Percentiles rank a stretch among this genome's conserved stretches.
Evolutionary conservation across 2,797 vertebrate species (phyloP).

Genomic region (Odontamblyopus lacepedii): DNA sequence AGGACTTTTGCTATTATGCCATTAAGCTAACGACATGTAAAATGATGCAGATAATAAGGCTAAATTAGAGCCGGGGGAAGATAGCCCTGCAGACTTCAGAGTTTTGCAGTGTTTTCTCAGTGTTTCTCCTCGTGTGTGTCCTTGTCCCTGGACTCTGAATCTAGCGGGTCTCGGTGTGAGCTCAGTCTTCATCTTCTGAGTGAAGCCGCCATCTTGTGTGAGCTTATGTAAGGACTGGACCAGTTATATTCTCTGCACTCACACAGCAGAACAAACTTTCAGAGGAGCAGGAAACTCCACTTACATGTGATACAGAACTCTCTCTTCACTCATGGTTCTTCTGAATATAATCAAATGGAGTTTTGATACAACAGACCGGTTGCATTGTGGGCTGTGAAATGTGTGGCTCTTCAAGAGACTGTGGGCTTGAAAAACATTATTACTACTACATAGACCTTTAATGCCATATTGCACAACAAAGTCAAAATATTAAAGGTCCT

Average conservation of each 20-base stretch:
- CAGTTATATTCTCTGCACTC: constrained; percentile 8
- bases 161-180: not conserved
- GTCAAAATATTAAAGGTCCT: no score
- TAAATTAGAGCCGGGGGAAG: no score
- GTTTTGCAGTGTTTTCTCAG: not conserved
- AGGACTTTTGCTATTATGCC: no score
- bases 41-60: not conserved
- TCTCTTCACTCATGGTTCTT: not conserved
- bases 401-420: no score
- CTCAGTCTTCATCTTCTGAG: constrained; percentile 11
- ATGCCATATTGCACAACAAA: no score
- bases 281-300: not conserved
- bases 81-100: not conserved
- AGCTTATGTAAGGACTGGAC: constrained; percentile 9
- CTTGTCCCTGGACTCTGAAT: constrained; percentile 3
- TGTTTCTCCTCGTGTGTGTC: constrained; percentile 10
- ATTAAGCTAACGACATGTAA: not conserved
- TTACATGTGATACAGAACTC: not conserved
- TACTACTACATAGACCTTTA: no score
- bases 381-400: no score
- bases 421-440: no score
- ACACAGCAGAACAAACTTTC: not conserved
- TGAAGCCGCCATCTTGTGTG: no score
- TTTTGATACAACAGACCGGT: not conserved
- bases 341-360: not conserved